Percentiles rank a stretch among this genome's conserved stretches.
These are phyloP conservation scores for Ciconia boyciana DNA, from an alignment of 2,113 vertebrate species.

Conservation along the genomic window DNA sequence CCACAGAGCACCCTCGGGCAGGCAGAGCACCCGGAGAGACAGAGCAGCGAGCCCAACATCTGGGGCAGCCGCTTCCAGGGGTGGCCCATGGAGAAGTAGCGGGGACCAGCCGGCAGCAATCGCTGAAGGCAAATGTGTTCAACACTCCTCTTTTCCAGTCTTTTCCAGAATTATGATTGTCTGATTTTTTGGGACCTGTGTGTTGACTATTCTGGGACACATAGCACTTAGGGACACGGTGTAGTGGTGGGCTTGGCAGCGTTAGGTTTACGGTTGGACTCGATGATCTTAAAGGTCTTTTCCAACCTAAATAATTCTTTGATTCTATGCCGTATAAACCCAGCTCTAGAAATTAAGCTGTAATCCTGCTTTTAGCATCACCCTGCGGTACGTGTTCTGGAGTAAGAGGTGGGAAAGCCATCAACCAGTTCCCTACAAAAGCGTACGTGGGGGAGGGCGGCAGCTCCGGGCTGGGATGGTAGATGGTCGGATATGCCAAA, in stretches of 20 bases:
- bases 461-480: too few species aligned
- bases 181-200: neutral
- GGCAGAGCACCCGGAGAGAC: neutral
- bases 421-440: neutral
- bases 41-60: too few species aligned
- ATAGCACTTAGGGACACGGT: too few species aligned
- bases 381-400: accelerated
- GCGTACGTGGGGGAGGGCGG: neutral
- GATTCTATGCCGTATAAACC: neutral
- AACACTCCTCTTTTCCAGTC: neutral
- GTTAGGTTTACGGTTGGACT: too few species aligned
- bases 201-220: too few species aligned
- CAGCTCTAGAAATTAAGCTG: neutral
- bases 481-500: neutral
- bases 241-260: too few species aligned
- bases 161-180: neutral
- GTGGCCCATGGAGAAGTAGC: too few species aligned
- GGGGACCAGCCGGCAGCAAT: accelerated
- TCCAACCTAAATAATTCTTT: too few species aligned
- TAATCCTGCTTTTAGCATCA: neutral
- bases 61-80: neutral
- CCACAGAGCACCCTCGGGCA: neutral
- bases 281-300: too few species aligned
- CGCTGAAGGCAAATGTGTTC: too few species aligned
- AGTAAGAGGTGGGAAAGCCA: neutral